Conservation (phyloP, 2,113 vertebrate species). For the Mesitornis unicolor region DNA sequence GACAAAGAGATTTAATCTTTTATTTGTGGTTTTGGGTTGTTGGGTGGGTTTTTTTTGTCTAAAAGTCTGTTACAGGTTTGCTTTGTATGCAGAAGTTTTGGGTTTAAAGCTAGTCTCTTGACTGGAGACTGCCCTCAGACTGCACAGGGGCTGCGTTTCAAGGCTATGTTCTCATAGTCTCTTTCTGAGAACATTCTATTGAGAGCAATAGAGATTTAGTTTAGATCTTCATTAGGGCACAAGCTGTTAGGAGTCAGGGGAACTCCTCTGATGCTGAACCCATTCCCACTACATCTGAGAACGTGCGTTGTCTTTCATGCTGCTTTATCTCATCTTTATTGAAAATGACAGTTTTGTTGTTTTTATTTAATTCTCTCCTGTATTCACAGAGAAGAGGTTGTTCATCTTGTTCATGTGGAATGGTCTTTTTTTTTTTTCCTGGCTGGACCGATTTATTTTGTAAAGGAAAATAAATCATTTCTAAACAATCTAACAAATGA, state of each 20-base stretch:
- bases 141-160: neutral
- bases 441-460: neutral
- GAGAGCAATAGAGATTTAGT: neutral
- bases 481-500: neutral
- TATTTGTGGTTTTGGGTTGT: neutral
- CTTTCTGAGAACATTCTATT: neutral
- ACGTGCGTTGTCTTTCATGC: neutral
- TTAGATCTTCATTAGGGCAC: neutral
- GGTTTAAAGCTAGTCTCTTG: neutral
- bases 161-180: neutral
- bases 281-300: neutral
- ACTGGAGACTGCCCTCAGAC: neutral
- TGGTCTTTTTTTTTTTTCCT: neutral
- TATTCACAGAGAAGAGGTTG: neutral
- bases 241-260: neutral
- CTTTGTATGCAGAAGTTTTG: neutral
- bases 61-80: neutral
- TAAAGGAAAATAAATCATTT: neutral
- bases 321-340: neutral
- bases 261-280: neutral
- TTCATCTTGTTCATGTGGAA: neutral
- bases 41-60: neutral
- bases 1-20: neutral
- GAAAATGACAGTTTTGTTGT: neutral
- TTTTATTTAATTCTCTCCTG: neutral